Percentiles rank a stretch among this genome's conserved stretches.
Conservation (phyloP, 2,113 vertebrate genomes). For the Catagonus wagneri region DNA sequence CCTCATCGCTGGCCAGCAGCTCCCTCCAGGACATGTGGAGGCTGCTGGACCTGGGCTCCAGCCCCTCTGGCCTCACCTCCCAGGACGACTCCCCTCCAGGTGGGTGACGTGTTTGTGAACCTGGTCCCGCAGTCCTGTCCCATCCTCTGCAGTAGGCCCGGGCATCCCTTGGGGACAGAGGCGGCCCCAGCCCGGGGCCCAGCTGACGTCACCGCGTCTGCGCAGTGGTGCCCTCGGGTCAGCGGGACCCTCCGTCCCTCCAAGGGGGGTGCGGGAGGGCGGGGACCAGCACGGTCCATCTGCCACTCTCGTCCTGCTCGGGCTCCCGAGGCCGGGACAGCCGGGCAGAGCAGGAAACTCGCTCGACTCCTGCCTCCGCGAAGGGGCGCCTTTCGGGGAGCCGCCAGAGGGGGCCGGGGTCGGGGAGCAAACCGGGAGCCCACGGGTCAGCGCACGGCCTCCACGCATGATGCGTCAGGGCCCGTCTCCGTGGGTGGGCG, state of each 20-base stretch:
- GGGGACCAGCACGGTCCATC: too few relatives aligned
- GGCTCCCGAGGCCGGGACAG: not conserved
- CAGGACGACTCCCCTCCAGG: slow-evolving; percentile 81
- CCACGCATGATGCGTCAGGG: not conserved
- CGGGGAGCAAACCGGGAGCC: not conserved
- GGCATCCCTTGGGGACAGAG: not conserved
- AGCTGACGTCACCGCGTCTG: not conserved
- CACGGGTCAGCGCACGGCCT: not conserved
- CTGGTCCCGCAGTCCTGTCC: not conserved
- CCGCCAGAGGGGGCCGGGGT: accelerated
- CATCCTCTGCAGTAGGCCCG: not conserved
- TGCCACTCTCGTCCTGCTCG: not conserved
- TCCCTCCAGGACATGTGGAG: slow-evolving; percentile 91
- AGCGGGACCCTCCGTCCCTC: not conserved
- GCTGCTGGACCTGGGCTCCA: slow-evolving; percentile 87
- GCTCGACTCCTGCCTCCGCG: too few relatives aligned
- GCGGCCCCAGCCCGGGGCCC: not conserved
- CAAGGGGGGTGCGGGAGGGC: too few relatives aligned
- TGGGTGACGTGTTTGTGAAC: slow-evolving; percentile 65
- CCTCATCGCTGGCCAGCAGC: slow-evolving; percentile 80
- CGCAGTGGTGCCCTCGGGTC: not conserved
- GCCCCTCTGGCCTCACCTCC: slow-evolving; percentile 83
- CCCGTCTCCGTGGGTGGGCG: too few relatives aligned
- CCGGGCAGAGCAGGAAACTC: not conserved
- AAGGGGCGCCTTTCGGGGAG: not conserved